Conservation (phyloP, 2,888 invertebrate species). For the Cyaniris semiargus region DNA sequence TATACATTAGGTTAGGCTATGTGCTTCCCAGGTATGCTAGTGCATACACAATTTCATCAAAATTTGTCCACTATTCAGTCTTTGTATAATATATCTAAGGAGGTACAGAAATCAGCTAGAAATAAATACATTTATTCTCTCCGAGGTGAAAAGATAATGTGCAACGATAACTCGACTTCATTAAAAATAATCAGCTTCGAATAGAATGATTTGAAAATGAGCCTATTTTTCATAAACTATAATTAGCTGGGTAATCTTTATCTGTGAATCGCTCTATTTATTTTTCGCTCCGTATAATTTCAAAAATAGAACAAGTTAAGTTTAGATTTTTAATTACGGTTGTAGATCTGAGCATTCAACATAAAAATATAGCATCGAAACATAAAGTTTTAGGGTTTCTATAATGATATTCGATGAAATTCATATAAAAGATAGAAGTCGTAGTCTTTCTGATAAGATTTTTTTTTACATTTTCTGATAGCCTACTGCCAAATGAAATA, state of each 20-base stretch:
- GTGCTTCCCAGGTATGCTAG: no score
- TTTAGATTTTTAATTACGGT: neutral
- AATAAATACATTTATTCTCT: conserved; percentile 28
- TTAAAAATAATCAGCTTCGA: conserved; percentile 60
- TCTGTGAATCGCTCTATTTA: conserved; percentile 28
- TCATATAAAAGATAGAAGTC: no score
- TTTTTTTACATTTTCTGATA: no score
- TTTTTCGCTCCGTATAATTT: conserved; percentile 26
- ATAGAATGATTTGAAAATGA: conserved; percentile 72
- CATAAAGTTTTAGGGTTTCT: no score
- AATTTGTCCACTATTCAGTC: no score
- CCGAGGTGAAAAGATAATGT: conserved; percentile 55
- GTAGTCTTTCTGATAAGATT: no score
- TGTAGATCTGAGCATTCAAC: neutral
- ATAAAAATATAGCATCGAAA: no score
- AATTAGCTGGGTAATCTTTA: conserved; percentile 66
- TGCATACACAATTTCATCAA: no score
- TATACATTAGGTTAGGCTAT: no score
- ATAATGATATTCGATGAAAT: no score
- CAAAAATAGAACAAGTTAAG: neutral
- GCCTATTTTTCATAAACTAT: conserved; percentile 69
- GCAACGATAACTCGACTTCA: conserved; percentile 59
- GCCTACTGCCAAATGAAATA: no score
- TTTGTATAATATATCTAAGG: neutral
- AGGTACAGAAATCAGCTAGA: neutral